Conservation (phyloP, 2,888 invertebrate genomes). For the Mimas tiliae region DNA sequence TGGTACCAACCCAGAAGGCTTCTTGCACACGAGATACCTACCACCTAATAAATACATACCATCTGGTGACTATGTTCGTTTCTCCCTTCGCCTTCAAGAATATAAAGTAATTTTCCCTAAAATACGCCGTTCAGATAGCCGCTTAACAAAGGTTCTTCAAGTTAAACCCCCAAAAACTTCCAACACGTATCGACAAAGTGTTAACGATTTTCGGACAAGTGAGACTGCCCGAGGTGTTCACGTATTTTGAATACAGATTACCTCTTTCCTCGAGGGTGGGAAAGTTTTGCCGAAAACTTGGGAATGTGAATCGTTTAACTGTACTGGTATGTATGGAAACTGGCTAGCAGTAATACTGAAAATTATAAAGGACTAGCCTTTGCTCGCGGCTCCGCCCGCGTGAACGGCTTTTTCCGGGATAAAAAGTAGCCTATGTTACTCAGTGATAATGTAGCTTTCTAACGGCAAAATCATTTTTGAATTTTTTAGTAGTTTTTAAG, state of each 20-base stretch:
- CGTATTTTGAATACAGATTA: slow-evolving; percentile 59
- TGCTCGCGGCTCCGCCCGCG: no score
- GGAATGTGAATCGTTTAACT: not conserved
- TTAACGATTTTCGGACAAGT: slow-evolving; percentile 51
- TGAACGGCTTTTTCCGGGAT: no score
- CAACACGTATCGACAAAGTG: slow-evolving; percentile 37
- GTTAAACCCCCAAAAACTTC: slow-evolving; percentile 18
- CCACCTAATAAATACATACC: no score
- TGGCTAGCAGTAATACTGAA: not conserved
- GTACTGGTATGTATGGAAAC: not conserved
- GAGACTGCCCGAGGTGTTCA: slow-evolving; percentile 40
- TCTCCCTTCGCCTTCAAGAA: not conserved
- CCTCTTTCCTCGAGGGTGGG: slow-evolving; percentile 41
- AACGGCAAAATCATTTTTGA: no score
- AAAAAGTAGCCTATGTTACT: no score
- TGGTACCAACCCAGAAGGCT: no score
- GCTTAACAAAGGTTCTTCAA: not conserved
- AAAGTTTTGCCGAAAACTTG: not conserved
- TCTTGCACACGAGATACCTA: no score
- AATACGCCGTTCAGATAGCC: not conserved
- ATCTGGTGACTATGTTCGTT: no score
- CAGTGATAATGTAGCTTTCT: no score
- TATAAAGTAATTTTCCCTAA: not conserved
- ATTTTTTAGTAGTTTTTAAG: no score
- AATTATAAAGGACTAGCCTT: no score